Base-by-base conservation (phyloP, 2,888 invertebrate species). In the Lycia hirtaria region DNA sequence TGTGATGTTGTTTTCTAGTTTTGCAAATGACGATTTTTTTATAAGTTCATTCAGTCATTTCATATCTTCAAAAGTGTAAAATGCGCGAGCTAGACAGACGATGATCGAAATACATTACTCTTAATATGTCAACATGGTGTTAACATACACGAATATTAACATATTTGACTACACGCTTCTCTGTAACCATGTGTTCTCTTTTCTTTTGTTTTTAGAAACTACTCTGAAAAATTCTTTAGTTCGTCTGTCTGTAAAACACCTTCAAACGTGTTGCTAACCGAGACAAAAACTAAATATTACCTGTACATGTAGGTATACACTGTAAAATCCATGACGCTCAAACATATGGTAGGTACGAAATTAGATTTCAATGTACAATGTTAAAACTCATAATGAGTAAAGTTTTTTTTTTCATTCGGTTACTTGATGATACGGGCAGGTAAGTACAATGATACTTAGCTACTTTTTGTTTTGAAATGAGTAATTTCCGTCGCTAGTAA, bases 91-190 rank as follows among this genome's bases (percentile, higher is more conserved):
- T n/a, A n/a, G n/a, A n/a, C n/a, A n/a, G n/a, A n/a, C n/a, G n/a
- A n/a, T n/a, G n/a, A n/a, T n/a, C n/a, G n/a, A n/a, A n/a, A n/a
- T n/a, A n/a, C n/a, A n/a, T n/a, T n/a, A 33, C 24, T 19, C 6
- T 65, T 55, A 24, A 4, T 41, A 38, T 20, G 33, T 43, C 30
- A 17, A 37, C 17, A 17, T 28, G 17, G n/a, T 28, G 28, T 73
- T 65, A 79, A 72, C 72, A 80, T 78, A 76, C 70, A 80, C 83
- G 76, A 81, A 81, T 83, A 82, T 80, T 80, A 73, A 53, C 53
- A 45, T n/a, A 79, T 68, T 66, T 68, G 71, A 76, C 69, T 75
- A 75, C 68, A 75, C 69, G 69, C 61, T 68, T 53, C 48, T 58
- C 57, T 59, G 35, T 63, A 61, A 56, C 65, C 67, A 71, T 65